phyloP scores from a whole-genome alignment of 2,797 vertebrate genomes.

The Prionace glauca region DNA sequence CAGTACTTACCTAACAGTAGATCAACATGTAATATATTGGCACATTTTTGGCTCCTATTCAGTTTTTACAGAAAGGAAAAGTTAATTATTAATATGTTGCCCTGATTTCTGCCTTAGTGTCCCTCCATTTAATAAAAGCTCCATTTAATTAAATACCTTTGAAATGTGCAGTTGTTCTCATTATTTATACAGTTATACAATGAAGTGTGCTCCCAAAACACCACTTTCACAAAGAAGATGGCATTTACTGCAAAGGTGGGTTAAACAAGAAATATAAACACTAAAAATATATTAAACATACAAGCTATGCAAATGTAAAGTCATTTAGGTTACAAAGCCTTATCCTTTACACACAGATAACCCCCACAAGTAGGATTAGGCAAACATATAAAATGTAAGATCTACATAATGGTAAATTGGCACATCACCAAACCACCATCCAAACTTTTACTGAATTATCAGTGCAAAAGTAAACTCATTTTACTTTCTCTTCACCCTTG shows the following conservation, averaged over 20 bases:
- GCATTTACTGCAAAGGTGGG: background rate
- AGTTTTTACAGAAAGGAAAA: background rate
- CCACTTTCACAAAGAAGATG: background rate
- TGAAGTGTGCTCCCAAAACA: background rate
- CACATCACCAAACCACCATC: background rate
- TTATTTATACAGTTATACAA: slow-evolving; percentile 16
- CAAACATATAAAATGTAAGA: background rate
- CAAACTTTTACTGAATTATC: background rate
- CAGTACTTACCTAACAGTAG: background rate
- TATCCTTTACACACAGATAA: background rate
- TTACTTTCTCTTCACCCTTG: background rate
- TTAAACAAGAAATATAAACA: slow-evolving; percentile 13
- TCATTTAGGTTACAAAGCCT: background rate
- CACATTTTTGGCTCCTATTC: background rate
- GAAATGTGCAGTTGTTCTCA: background rate
- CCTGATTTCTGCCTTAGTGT: background rate
- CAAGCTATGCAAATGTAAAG: background rate
- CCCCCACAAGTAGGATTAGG: background rate
- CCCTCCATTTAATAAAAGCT: background rate
- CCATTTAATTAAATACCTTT: slow-evolving; percentile 21
- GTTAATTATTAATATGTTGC: background rate
- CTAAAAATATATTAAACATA: background rate
- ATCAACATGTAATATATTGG: background rate
- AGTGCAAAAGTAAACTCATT: background rate
- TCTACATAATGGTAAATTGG: background rate